A percentile compares a stretch with the other conserved stretches of the same genome.
Conservation (phyloP, 2,113 vertebrate genomes). For the Corvus hawaiiensis region DNA sequence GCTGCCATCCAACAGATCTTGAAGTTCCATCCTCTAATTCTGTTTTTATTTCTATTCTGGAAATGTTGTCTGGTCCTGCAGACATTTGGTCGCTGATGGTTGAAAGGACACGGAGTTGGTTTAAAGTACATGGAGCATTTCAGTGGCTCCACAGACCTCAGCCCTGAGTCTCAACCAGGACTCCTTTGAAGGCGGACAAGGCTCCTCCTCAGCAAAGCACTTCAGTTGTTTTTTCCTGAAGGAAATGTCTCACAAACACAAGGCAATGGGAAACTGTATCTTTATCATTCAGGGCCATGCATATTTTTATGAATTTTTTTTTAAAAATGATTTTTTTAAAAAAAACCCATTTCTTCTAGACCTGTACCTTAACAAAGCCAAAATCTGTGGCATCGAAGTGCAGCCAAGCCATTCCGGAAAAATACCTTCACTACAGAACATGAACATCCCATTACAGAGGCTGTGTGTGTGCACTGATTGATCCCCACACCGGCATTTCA, state of each 20-base stretch:
- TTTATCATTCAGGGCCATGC: background rate
- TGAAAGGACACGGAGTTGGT: background rate
- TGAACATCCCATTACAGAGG: background rate
- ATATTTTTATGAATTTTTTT: background rate
- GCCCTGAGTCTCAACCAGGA: background rate
- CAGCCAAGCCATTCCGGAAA: background rate
- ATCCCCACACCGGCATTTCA: slow-evolving; percentile 23
- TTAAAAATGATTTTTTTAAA: background rate
- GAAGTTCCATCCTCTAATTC: background rate
- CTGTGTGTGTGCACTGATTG: background rate
- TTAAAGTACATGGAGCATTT: background rate
- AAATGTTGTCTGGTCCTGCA: background rate
- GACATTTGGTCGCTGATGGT: background rate
- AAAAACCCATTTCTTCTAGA: background rate
- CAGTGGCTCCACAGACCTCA: background rate
- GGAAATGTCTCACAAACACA: background rate
- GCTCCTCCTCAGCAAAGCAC: background rate
- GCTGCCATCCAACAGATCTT: background rate
- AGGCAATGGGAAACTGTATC: background rate
- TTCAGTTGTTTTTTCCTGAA: background rate
- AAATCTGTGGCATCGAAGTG: background rate
- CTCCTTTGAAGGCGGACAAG: background rate
- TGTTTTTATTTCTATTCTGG: background rate
- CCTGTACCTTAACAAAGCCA: background rate
- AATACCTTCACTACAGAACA: background rate